Evolutionary conservation across 1,140 invertebrate genomes (phyloP).

Genomic region (Batillaria attramentaria): DNA sequence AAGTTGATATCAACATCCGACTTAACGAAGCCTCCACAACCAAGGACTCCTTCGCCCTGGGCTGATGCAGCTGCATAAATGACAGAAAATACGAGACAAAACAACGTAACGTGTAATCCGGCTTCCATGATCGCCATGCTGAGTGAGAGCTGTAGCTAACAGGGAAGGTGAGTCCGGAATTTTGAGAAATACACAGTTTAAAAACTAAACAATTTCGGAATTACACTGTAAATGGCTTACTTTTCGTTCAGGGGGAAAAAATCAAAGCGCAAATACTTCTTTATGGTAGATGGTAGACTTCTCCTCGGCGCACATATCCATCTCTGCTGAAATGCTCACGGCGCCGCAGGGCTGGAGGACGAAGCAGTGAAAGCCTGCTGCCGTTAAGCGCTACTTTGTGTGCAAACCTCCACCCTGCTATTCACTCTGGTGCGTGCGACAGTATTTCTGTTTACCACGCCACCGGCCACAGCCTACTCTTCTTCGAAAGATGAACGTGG

Average conservation of each 20-base stretch:
- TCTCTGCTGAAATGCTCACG: no score
- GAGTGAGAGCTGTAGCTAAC: background rate
- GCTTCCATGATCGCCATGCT: constrained; percentile 8
- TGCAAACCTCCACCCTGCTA: no score
- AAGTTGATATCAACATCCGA: constrained; percentile 93
- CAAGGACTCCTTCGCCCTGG: constrained; percentile 64
- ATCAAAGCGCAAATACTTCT: background rate
- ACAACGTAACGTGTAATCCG: background rate
- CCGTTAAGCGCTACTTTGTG: no score
- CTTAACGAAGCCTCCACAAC: constrained; percentile 96
- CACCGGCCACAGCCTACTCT: no score
- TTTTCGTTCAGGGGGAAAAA: background rate
- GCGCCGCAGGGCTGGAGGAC: no score
- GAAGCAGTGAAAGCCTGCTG: no score
- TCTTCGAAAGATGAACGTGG: no score
- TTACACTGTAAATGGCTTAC: background rate
- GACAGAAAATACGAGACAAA: constrained; percentile 28
- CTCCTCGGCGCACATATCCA: no score
- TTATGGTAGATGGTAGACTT: no score
- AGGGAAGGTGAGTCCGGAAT: background rate
- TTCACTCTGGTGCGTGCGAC: no score
- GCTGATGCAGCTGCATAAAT: constrained; percentile 16
- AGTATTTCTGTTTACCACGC: no score
- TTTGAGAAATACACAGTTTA: background rate
- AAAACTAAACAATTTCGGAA: background rate